phyloP scores from a whole-genome alignment of 2,113 vertebrate genomes.

The Tachycineta bicolor region DNA sequence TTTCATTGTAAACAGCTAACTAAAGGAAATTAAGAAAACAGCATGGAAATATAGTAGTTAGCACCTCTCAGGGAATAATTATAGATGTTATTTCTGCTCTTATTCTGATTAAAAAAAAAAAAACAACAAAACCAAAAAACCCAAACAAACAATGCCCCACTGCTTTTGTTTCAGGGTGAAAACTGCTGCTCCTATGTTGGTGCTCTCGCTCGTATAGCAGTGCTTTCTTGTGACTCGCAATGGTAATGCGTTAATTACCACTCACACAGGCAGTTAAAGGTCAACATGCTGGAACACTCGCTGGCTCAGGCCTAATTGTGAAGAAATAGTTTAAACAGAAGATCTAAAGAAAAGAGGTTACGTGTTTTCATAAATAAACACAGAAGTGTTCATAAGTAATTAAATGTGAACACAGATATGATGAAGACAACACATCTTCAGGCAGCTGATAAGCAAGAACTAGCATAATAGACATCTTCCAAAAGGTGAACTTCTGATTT shows the following conservation, averaged over 20 bases:
- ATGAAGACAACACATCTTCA: background rate
- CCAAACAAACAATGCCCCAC: background rate
- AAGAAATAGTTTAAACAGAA: constrained; percentile 7
- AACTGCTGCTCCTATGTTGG: background rate
- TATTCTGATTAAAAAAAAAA: background rate
- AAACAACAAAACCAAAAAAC: background rate
- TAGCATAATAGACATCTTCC: background rate
- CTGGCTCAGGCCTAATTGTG: background rate
- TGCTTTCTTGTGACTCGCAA: background rate
- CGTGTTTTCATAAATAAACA: constrained; percentile 13
- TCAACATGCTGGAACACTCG: background rate
- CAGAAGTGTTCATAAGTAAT: background rate
- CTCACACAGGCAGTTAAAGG: background rate
- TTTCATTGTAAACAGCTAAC: constrained; percentile 43
- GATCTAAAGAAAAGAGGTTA: background rate
- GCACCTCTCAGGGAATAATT: background rate
- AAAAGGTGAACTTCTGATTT: background rate
- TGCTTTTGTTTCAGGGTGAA: background rate
- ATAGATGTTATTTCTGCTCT: background rate
- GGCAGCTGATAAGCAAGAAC: background rate
- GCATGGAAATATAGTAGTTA: background rate
- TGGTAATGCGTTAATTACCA: background rate
- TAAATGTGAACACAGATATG: background rate
- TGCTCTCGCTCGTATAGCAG: background rate
- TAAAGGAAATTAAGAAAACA: background rate